These are phyloP conservation scores for Gastrophryne carolinensis DNA, from an alignment of 2,797 vertebrate species.

Conservation along the genomic window DNA sequence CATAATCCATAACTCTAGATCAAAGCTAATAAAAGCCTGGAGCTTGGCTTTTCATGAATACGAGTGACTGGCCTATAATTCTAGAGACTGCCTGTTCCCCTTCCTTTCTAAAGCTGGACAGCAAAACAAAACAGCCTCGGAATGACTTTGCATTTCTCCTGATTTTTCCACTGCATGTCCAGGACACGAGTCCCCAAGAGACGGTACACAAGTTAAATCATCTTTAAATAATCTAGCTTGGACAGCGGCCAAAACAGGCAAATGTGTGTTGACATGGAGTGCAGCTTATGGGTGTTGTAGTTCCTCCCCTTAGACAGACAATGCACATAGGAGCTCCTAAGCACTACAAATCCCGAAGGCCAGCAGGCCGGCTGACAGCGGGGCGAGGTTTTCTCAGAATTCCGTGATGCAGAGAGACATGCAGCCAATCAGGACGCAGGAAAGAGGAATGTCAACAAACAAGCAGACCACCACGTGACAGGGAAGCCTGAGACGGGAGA, in stretches of 20 bases:
- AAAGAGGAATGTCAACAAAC: constrained; percentile 49
- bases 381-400: constrained; percentile 42
- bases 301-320: not conserved
- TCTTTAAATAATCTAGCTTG: not conserved
- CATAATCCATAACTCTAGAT: no score
- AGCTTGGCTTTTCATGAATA: no score
- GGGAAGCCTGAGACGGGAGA: constrained; percentile 30
- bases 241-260: constrained; percentile 7
- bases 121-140: no score
- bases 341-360: constrained; percentile 37
- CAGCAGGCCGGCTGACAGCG: not conserved
- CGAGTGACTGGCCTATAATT: no score
- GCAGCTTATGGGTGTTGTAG: constrained; percentile 18
- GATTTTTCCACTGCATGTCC: not conserved
- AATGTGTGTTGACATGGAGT: constrained; percentile 21
- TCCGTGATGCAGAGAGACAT: constrained; percentile 11
- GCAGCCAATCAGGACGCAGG: not conserved
- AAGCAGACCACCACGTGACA: constrained; percentile 36
- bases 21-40: no score
- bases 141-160: constrained; percentile 23
- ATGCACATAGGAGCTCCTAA: not conserved
- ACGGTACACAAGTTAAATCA: constrained; percentile 3
- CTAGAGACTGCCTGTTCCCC: no score
- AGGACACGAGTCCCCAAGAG: not conserved
- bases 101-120: no score